Conservation (phyloP, 35 echinoderm and acorn worm species). For the Patiria miniata region DNA sequence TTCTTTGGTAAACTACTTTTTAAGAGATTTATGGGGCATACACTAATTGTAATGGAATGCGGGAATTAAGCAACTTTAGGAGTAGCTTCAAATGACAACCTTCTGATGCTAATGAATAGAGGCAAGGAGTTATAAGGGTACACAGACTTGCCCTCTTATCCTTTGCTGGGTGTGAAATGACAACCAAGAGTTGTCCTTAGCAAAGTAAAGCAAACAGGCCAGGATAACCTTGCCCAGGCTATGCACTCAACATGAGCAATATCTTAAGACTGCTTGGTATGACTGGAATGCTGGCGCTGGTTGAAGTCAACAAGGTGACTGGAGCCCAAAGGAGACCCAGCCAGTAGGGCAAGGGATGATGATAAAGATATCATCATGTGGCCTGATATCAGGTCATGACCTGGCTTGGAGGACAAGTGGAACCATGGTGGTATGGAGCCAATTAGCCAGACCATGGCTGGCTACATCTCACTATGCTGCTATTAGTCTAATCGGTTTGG, state of each 20-base stretch:
- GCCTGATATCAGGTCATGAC: neutral
- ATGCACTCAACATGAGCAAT: neutral
- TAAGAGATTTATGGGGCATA: too few relatives aligned
- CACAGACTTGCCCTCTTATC: neutral
- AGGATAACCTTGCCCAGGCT: neutral
- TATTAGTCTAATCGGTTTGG: neutral
- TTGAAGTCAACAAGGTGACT: neutral
- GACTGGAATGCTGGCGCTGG: neutral
- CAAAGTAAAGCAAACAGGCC: neutral
- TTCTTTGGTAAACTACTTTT: too few relatives aligned
- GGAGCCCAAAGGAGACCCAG: neutral
- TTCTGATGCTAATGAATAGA: neutral
- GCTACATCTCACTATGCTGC: neutral
- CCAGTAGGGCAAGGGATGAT: neutral
- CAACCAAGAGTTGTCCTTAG: neutral
- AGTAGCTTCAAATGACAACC: too few relatives aligned
- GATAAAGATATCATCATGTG: neutral
- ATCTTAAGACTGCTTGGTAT: conserved; percentile 10
- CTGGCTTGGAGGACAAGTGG: neutral
- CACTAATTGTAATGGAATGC: too few relatives aligned
- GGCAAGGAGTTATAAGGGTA: neutral
- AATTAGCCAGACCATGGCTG: neutral
- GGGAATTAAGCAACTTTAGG: too few relatives aligned
- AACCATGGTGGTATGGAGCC: neutral
- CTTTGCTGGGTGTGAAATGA: neutral